Evolutionary conservation across 2,888 invertebrate species (phyloP).

Genomic region (Boloria selene): DNA sequence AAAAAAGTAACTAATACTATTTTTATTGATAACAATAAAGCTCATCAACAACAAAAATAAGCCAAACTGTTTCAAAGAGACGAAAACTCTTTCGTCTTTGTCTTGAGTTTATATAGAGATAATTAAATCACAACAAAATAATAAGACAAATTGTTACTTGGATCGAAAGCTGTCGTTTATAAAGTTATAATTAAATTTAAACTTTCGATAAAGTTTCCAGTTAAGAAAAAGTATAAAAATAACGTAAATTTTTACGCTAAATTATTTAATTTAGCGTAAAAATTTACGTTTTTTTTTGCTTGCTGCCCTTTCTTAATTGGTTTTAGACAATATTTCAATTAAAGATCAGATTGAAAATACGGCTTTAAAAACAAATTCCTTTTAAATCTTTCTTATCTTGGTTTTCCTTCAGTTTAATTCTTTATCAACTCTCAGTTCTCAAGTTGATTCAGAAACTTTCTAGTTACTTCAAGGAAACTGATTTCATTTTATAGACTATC

Average conservation of each 20-base stretch:
- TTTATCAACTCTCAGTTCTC: conserved; percentile 19
- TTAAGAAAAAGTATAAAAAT: conserved; percentile 12
- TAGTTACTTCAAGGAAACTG: conserved; percentile 5
- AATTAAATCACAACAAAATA: too few species aligned
- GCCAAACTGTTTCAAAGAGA: too few species aligned
- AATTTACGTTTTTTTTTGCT: too few species aligned
- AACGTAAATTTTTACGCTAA: conserved; percentile 15
- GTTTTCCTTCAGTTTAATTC: conserved; percentile 11
- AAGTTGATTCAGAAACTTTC: conserved; percentile 8
- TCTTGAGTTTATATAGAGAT: too few species aligned
- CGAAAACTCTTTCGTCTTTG: too few species aligned
- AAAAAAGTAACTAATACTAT: too few species aligned
- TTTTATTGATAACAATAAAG: too few species aligned
- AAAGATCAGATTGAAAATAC: background rate
- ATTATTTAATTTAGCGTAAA: conserved; percentile 9
- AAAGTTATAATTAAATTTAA: background rate
- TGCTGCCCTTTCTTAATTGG: conserved; percentile 15
- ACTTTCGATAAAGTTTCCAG: background rate
- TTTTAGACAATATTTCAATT: conserved; percentile 8
- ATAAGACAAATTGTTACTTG: too few species aligned
- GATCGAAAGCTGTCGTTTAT: too few species aligned
- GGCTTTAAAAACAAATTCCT: background rate
- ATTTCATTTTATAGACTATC: conserved; percentile 11
- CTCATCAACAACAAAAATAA: too few species aligned
- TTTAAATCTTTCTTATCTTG: background rate